Base-by-base conservation (phyloP, 2,113 vertebrate genomes). In the Shinisaurus crocodilurus region DNA sequence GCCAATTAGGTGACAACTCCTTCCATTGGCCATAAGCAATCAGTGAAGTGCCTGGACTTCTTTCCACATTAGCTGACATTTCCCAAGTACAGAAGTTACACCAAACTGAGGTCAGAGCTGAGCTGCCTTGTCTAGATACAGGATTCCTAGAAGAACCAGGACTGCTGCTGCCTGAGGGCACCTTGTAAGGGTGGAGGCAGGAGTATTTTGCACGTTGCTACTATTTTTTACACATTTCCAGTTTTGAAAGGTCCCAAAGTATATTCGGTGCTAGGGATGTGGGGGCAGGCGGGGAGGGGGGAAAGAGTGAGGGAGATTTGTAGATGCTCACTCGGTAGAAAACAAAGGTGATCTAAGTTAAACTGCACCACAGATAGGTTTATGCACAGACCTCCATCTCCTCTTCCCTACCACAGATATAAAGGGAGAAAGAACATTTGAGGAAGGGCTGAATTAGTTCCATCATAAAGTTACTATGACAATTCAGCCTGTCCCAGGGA, bases 161-260 rank as follows among this genome's bases (percentile, higher is more conserved):
- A 37, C 2, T 18, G 3, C 70, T 25, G 1, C 20, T 40, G 13
- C 2, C 37, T 37, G 5, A 13, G 1, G 0, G 40, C 20, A 23
- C 13, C 45, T 29, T 16, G 16, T 45, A 57, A 74, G 37, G 67
- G n/a, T 15, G 29, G 40, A 43, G 45, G 27, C 65, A 74, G 37
- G 16, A 72, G 37, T 4, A 9, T 32, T 63, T 81, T 43, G 32
- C 8, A 34, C 3, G 15, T 4, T 70, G 60, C 27, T 12, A 5
- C n/a, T 29, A 6, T 63, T 87, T n/a, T 77, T 45, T 63, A 92
- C 57, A 75, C 80, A 82, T 82, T 93, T 93, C 92, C 92, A 94
- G 80, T 94, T 69, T 92, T 88, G 88, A 93, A 91, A 34, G 82
- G 45, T 81, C 89, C 67, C 90, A 43, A 60, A 88, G 81, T 45